Base-by-base conservation (phyloP, 2,113 vertebrate genomes). In the Kryptolebias marmoratus region DNA sequence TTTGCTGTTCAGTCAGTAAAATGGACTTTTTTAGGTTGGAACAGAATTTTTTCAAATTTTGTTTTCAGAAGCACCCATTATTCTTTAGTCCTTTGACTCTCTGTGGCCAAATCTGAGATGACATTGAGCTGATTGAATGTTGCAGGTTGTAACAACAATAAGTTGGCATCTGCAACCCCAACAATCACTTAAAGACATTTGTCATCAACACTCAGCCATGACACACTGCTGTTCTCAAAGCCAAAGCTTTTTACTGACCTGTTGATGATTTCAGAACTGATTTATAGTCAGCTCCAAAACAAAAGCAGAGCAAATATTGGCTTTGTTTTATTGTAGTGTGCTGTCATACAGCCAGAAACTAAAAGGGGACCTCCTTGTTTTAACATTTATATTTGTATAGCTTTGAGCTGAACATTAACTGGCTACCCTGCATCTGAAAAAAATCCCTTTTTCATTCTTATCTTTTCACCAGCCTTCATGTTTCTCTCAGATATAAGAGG, bases 301-400 rank as follows among this genome's bases (percentile, higher is more conserved):
- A 45, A 73, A 73, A 39, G 73, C 16, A 30, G 61, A 27, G 48
- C 54, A 58, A 59, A 53, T 66, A 30, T 31, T 66, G 22, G 11
- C 16, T 80, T 75, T 79, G 62, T 84, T 81, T 82, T 56, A 70
- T 10, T 53, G 64, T 18, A 45, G 39, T 8, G 39, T 42, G 5
- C 39, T 42, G 9, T 42, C 39, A 42, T 36, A 7, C 39, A 42
- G 39, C 39, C 39, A 42, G 39, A 42, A 42, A 42, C 9, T 6
- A 9, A 42, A 42, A 5, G 22, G 1, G 5, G 39, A 47, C 50
- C 31, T 67, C 36, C 42, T 73, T 18, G 32, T 36, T 74, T 65
- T 55, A 22, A 36, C 16, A 11, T 5, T 52, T 64, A 52, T 56
- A 13, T 62, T 28, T 10, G 22, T 6, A 28, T 50, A 27, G 12